A percentile compares a stretch with the other conserved stretches of the same genome.
Conservation (phyloP, 2,888 invertebrate genomes). For the Drosophila prostipennis region DNA sequence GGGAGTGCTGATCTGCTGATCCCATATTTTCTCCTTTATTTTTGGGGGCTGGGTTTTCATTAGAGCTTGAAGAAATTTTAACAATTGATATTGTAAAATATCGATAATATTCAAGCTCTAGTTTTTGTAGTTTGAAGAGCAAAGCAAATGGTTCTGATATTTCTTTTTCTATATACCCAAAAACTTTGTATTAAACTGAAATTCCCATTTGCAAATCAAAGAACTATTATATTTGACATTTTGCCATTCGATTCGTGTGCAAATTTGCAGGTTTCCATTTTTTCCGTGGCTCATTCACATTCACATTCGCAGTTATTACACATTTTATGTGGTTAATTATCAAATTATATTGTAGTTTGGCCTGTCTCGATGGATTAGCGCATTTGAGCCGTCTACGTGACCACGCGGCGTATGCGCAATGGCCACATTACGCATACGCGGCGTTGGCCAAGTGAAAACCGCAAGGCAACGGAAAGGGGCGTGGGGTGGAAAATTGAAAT, state of each 20-base stretch:
- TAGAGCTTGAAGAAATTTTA: too few relatives aligned
- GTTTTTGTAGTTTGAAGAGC: too few relatives aligned
- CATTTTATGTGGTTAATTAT: conserved; percentile 65
- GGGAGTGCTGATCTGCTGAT: neutral
- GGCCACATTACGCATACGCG: conserved; percentile 67
- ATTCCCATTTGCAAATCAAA: neutral
- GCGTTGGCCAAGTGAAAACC: conserved; percentile 29
- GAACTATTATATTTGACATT: conserved; percentile 6
- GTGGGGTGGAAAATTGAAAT: conserved; percentile 40
- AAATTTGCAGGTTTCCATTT: neutral
- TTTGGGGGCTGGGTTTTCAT: neutral
- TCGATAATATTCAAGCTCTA: too few relatives aligned
- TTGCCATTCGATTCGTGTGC: conserved; percentile 1
- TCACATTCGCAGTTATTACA: conserved; percentile 32
- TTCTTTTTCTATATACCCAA: too few relatives aligned
- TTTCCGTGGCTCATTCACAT: conserved; percentile 24
- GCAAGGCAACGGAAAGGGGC: conserved; percentile 4
- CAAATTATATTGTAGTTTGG: conserved; percentile 60
- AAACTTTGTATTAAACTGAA: neutral
- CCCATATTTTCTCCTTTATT: neutral
- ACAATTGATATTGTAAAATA: too few relatives aligned
- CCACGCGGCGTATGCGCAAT: conserved; percentile 71
- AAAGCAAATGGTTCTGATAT: too few relatives aligned
- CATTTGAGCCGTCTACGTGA: conserved; percentile 34
- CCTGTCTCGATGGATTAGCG: conserved; percentile 62